Conservation (phyloP, 2,888 invertebrate species). For the Nesidiocoris tenuis region DNA sequence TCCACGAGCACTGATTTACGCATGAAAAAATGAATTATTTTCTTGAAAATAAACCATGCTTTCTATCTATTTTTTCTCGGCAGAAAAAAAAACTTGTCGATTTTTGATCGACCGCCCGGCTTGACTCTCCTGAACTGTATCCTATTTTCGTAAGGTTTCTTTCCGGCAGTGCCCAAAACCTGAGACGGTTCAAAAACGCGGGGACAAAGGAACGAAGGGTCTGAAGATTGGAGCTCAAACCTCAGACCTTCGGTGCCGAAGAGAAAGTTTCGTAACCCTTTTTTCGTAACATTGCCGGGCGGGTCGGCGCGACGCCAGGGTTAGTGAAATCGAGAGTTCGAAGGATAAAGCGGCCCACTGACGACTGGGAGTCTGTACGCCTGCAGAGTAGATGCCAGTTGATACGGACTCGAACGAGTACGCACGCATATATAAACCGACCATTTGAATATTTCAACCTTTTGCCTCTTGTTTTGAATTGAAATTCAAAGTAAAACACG, state of each 20-base stretch:
- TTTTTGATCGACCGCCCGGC: no score
- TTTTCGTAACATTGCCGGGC: conserved; percentile 11
- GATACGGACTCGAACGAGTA: neutral
- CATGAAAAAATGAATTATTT: no score
- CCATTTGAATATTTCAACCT: neutral
- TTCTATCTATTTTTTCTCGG: no score
- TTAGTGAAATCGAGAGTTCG: conserved; percentile 9
- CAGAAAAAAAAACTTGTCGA: no score
- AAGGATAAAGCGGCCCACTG: neutral
- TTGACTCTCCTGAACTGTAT: no score
- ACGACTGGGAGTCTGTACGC: neutral
- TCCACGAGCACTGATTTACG: no score
- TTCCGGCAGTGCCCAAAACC: neutral
- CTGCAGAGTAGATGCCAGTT: neutral
- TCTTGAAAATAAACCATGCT: no score
- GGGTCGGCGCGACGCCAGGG: conserved; percentile 2
- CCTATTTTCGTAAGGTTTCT: conserved; percentile 20
- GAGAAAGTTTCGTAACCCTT: conserved; percentile 32
- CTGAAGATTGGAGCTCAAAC: neutral
- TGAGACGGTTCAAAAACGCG: no score
- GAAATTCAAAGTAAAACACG: no score
- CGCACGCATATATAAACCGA: neutral
- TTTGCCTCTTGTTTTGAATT: neutral
- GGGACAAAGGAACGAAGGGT: conserved; percentile 1
- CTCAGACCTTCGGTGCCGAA: conserved; percentile 1